Evolutionary conservation across 2,888 invertebrate species (phyloP).

Genomic region (Eustalomyia histrio): DNA sequence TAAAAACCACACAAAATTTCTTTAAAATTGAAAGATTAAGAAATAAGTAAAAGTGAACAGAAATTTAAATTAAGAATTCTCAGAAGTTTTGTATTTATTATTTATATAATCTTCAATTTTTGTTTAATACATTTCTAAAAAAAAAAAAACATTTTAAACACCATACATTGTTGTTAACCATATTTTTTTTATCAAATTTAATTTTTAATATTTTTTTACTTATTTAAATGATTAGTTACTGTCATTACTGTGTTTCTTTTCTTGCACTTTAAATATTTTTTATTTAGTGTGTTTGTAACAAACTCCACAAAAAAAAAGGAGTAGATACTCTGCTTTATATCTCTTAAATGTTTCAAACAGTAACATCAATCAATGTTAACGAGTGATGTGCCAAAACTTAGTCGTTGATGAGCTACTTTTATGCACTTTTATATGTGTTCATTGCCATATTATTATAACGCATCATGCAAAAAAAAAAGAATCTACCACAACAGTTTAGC

Average conservation of each 20-base stretch:
- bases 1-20: background rate
- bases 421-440: conserved; percentile 58
- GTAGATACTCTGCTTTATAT: conserved; percentile 21
- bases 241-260: conserved; percentile 57
- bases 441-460: conserved; percentile 13
- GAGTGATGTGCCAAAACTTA: conserved; percentile 64
- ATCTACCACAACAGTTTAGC: background rate
- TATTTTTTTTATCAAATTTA: background rate
- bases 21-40: background rate
- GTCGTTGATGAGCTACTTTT: conserved; percentile 66
- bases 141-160: no score
- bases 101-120: no score
- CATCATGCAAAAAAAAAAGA: conserved; percentile 11
- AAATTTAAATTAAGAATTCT: no score
- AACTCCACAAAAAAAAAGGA: conserved; percentile 6
- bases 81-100: no score
- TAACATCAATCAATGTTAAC: conserved; percentile 63
- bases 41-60: background rate
- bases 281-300: conserved; percentile 4
- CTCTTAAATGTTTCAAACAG: conserved; percentile 41
- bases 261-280: conserved; percentile 48
- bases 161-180: no score
- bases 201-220: background rate
- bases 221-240: conserved; percentile 56
- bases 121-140: no score